phyloP scores from a whole-genome alignment of 2,113 vertebrate species.

The Anguilla japonica region DNA sequence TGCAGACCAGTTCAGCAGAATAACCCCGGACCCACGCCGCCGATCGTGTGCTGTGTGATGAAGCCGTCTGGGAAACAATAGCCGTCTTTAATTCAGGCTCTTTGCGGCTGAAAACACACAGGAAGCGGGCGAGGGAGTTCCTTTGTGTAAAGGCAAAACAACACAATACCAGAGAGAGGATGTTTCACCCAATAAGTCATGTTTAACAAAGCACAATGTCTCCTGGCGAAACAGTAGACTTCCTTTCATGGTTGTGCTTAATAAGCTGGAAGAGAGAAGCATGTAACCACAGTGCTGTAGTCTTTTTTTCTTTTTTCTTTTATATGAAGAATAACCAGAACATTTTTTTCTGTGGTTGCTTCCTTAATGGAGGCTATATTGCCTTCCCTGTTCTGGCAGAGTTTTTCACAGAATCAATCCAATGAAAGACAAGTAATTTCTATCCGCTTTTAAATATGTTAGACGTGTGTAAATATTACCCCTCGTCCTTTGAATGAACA shows the following conservation, averaged over 20 bases:
- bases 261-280: neutral
- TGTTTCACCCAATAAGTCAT: neutral
- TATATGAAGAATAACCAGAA: neutral
- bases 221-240: neutral
- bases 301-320: neutral
- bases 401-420: conserved; percentile 3
- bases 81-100: conserved; percentile 15
- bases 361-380: neutral
- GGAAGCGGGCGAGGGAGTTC: neutral
- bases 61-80: neutral
- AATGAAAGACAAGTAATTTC: conserved; percentile 8
- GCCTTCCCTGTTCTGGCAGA: neutral
- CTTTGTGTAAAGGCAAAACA: conserved; percentile 10
- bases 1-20: conserved; percentile 32
- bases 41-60: conserved; percentile 1
- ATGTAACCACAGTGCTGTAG: neutral
- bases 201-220: neutral
- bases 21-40: conserved; percentile 13
- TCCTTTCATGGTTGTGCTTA: neutral
- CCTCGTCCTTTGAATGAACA: neutral
- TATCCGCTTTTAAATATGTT: conserved; percentile 24
- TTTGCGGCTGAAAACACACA: neutral
- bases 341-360: conserved; percentile 1
- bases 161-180: conserved; percentile 10
- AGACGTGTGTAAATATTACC: neutral